Percentiles rank a stretch among this genome's conserved stretches.
Conservation (phyloP, 2,888 invertebrate genomes). For the Lithophane ornitopus region DNA sequence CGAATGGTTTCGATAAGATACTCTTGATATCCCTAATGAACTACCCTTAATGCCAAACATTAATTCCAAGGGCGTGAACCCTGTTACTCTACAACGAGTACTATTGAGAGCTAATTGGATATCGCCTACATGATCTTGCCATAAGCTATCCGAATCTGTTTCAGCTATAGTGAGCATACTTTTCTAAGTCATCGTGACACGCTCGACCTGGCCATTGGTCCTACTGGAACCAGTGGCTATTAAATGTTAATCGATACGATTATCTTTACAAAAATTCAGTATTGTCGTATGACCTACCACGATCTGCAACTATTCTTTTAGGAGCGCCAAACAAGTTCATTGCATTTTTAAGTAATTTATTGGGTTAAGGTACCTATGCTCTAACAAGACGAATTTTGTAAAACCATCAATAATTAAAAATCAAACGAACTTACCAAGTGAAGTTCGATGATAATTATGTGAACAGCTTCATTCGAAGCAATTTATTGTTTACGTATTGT, state of each 20-base stretch:
- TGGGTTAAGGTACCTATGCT: constrained; percentile 48
- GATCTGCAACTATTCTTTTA: constrained; percentile 56
- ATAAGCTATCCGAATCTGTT: constrained; percentile 38
- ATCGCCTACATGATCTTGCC: constrained; percentile 53
- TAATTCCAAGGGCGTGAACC: constrained; percentile 7
- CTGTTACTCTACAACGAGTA: constrained; percentile 22
- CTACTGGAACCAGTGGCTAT: constrained; percentile 62
- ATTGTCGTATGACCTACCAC: constrained; percentile 57
- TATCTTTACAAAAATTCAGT: constrained; percentile 52
- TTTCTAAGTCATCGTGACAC: constrained; percentile 27
- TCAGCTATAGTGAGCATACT: constrained; percentile 17
- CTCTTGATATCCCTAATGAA: constrained; percentile 4
- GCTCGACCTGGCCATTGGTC: constrained; percentile 31
- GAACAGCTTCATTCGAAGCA: no score
- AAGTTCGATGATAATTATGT: no score
- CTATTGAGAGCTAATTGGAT: constrained; percentile 18
- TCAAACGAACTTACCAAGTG: no score
- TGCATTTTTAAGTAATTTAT: constrained; percentile 54
- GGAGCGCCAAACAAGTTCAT: constrained; percentile 63
- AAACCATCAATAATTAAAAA: constrained; percentile 66
- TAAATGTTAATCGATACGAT: constrained; percentile 60
- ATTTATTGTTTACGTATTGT: no score
- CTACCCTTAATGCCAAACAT: constrained; percentile 15
- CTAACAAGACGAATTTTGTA: constrained; percentile 61
- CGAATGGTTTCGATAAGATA: constrained; percentile 3